Percentiles rank a stretch among this genome's conserved stretches.
phyloP scores from a whole-genome alignment of 2,797 vertebrate genomes.

The Erithacus rubecula region DNA sequence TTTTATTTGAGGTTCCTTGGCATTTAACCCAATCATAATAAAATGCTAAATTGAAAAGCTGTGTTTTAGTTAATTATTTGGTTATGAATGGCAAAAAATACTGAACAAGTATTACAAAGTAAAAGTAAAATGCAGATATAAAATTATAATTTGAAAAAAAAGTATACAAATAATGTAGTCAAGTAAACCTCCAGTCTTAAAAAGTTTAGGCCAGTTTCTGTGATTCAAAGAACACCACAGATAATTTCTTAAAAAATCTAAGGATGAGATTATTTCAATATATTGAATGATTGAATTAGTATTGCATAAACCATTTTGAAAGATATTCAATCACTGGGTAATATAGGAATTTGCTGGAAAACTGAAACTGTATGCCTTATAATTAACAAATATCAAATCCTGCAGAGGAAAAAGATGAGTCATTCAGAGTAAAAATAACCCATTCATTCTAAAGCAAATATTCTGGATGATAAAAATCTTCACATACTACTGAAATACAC shows the following conservation, averaged over 20 bases:
- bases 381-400: neutral
- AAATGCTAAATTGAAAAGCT: neutral
- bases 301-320: slow-evolving; percentile 20
- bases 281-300: slow-evolving; percentile 6
- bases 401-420: neutral
- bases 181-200: neutral
- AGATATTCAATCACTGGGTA: neutral
- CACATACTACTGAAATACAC: neutral
- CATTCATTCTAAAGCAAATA: neutral
- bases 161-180: neutral
- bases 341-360: neutral
- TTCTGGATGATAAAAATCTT: neutral
- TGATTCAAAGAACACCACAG: neutral
- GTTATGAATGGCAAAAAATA: neutral
- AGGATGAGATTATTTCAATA: neutral
- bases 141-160: neutral
- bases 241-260: slow-evolving; percentile 10
- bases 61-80: neutral
- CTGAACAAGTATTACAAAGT: neutral
- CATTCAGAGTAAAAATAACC: neutral
- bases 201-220: neutral
- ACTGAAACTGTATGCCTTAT: neutral
- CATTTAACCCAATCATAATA: neutral
- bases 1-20: neutral
- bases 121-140: neutral